A percentile compares a stretch with the other conserved stretches of the same genome.
Evolutionary conservation across 2,113 vertebrate species (phyloP).

Genomic region (Arothron firmamentum): DNA sequence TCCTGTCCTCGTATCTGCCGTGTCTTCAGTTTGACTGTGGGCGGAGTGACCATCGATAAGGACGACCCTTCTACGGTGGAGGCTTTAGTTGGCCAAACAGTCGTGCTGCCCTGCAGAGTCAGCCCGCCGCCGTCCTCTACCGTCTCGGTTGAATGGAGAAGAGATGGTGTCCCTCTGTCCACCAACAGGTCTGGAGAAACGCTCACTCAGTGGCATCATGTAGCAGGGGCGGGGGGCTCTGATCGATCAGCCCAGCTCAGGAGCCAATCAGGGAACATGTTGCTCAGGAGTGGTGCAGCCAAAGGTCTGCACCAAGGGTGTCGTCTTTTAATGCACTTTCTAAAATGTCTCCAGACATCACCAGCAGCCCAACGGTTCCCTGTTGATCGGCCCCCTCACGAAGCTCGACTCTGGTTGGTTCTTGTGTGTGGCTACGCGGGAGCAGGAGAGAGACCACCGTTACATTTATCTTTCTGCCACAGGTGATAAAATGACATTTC

Average conservation of each 20-base stretch:
- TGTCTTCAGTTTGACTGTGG: constrained; percentile 64
- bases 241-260: too few relatives aligned
- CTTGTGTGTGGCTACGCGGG: constrained; percentile 75
- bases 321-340: neutral
- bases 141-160: constrained; percentile 80
- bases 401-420: constrained; percentile 81
- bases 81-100: constrained; percentile 76
- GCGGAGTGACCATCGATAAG: constrained; percentile 78
- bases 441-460: constrained; percentile 68
- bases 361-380: constrained; percentile 81
- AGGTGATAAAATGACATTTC: constrained; percentile 64
- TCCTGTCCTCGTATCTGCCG: constrained; percentile 3
- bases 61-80: constrained; percentile 77
- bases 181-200: constrained; percentile 76
- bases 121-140: constrained; percentile 64
- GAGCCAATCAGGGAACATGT: too few relatives aligned
- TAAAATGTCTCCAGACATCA: constrained; percentile 71
- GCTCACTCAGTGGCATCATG: neutral
- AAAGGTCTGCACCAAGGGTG: too few relatives aligned
- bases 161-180: constrained; percentile 75
- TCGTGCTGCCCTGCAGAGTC: constrained; percentile 82
- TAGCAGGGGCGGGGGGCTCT: neutral
- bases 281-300: too few relatives aligned
- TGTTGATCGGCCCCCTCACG: constrained; percentile 78
- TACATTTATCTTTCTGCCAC: constrained; percentile 81